phyloP scores from a whole-genome alignment of 2,113 vertebrate species.

The Sinocyclocheilus grahami region DNA sequence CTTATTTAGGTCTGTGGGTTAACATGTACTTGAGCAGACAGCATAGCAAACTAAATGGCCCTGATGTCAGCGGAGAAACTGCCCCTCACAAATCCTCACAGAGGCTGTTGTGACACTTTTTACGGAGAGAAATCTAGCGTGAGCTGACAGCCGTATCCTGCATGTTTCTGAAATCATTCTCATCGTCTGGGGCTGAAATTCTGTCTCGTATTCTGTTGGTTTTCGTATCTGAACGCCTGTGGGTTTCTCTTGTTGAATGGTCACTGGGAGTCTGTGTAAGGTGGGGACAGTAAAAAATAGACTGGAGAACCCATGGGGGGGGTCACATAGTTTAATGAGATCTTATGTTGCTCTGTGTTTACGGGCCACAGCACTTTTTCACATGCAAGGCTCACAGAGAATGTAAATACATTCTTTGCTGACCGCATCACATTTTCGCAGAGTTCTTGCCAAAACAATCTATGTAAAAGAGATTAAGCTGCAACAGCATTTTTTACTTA shows the following conservation, averaged over 20 bases:
- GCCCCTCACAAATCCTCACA: constrained; percentile 28
- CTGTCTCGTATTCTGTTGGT: constrained; percentile 1
- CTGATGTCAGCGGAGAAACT: constrained; percentile 46
- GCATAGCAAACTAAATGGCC: constrained; percentile 31
- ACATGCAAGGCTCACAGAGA: constrained; percentile 12
- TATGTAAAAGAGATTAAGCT: constrained; percentile 11
- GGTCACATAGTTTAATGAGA: constrained; percentile 29
- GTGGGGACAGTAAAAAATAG: constrained; percentile 13
- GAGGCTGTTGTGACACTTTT: constrained; percentile 39
- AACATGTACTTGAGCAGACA: constrained; percentile 58
- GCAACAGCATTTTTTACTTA: not conserved
- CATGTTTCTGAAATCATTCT: constrained; percentile 28
- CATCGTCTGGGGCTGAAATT: not conserved
- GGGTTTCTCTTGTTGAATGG: constrained; percentile 3
- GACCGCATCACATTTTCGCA: constrained; percentile 2
- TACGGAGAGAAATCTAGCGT: constrained; percentile 25
- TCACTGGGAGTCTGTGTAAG: too few species aligned
- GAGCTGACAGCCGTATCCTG: constrained; percentile 45
- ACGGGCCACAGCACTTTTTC: constrained; percentile 9
- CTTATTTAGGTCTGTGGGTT: constrained; percentile 68
- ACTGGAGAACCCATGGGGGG: constrained; percentile 1
- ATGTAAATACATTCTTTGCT: constrained; percentile 39
- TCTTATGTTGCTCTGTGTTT: constrained; percentile 41
- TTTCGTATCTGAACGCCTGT: constrained; percentile 11
- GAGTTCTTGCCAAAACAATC: constrained; percentile 28